These are phyloP conservation scores for Crypturellus undulatus DNA, from an alignment of 2,113 vertebrate genomes.

Conservation along the genomic window DNA sequence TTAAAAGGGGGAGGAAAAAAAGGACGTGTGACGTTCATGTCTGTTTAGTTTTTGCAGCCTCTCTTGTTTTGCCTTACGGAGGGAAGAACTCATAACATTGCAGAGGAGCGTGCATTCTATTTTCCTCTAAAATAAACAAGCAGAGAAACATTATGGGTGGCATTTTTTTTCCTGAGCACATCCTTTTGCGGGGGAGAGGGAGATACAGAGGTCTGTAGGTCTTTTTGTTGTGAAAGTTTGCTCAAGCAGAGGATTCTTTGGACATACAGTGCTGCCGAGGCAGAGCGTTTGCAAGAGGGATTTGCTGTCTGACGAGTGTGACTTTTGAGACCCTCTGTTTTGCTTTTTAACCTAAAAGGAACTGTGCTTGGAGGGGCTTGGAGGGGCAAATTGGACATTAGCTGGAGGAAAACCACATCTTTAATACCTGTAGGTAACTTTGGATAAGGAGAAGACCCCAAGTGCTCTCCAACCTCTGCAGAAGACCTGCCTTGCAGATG, in stretches of 20 bases:
- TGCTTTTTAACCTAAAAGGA: neutral
- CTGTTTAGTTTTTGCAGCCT: neutral
- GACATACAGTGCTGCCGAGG: neutral
- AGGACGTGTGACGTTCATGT: neutral
- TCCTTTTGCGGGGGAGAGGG: neutral
- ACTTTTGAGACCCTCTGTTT: neutral
- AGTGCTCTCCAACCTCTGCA: neutral
- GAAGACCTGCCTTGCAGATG: neutral
- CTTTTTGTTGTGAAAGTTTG: neutral
- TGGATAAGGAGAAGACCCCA: neutral
- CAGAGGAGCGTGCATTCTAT: accelerated
- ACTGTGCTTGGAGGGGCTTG: neutral
- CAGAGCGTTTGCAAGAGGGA: neutral
- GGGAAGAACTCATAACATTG: neutral
- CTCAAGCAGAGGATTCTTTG: neutral
- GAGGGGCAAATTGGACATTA: neutral
- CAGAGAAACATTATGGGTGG: neutral
- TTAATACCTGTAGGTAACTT: neutral
- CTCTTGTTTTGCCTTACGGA: neutral
- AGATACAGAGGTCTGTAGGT: neutral
- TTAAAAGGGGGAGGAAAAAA: neutral
- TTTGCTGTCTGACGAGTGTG: neutral
- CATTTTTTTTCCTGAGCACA: neutral
- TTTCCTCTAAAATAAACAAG: neutral
- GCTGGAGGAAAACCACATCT: neutral